Percentiles rank a stretch among this genome's conserved stretches.
phyloP scores from a whole-genome alignment of 2,113 vertebrate genomes.

The Nycticebus coucang region DNA sequence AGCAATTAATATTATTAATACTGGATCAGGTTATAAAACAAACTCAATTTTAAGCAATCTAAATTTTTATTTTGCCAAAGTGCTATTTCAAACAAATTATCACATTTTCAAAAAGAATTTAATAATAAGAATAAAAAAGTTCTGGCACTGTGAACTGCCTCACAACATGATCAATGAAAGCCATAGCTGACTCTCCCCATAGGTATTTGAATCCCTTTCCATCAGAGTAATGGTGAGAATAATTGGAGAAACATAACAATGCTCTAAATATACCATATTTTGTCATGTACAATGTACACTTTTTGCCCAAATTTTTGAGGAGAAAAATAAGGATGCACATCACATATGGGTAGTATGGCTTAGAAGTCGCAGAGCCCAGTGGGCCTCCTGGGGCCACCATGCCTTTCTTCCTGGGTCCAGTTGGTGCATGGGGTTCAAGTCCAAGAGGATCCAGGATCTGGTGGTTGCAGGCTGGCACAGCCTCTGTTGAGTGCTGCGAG shows the following conservation, averaged over 20 bases:
- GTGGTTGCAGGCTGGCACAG: too few species aligned
- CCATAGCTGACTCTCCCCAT: not conserved
- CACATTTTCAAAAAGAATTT: not conserved
- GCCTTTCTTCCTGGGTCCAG: too few species aligned
- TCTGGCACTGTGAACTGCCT: constrained; percentile 7
- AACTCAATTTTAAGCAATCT: not conserved
- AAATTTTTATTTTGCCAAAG: constrained; percentile 46
- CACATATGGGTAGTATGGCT: too few species aligned
- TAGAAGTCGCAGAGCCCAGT: too few species aligned
- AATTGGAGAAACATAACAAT: not conserved
- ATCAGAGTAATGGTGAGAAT: not conserved
- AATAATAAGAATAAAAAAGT: constrained; percentile 31
- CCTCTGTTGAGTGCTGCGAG: too few species aligned
- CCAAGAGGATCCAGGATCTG: too few species aligned
- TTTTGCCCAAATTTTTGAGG: too few species aligned
- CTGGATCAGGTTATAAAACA: not conserved
- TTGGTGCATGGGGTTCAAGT: too few species aligned
- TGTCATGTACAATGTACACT: too few species aligned
- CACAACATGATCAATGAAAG: not conserved
- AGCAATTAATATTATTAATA: not conserved
- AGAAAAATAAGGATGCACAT: too few species aligned
- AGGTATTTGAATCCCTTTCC: not conserved
- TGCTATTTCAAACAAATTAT: not conserved
- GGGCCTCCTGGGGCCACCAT: too few species aligned
- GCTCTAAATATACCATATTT: not conserved